phyloP scores from a whole-genome alignment of 2,888 invertebrate genomes.

The Argyresthia goedartella region DNA sequence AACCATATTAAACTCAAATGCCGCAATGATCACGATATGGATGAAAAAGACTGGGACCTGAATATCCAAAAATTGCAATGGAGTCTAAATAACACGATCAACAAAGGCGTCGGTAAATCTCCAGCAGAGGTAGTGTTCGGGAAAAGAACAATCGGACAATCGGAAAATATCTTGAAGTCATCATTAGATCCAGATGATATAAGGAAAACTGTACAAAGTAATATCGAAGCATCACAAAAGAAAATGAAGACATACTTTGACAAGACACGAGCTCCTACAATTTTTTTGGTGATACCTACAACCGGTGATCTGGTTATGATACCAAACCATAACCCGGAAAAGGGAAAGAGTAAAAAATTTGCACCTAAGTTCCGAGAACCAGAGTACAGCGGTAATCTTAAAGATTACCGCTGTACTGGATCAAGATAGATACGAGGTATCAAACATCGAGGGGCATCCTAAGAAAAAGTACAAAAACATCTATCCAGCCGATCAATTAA shows the following conservation, averaged over 20 bases:
- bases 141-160: slow-evolving; percentile 6
- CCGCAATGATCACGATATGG: slow-evolving; percentile 1
- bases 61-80: slow-evolving; percentile 9
- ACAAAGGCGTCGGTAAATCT: slow-evolving; percentile 10
- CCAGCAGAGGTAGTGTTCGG: slow-evolving; percentile 13
- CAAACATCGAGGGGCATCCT: slow-evolving; percentile 4
- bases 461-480: slow-evolving; percentile 6
- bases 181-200: not conserved
- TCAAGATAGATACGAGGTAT: slow-evolving; percentile 4
- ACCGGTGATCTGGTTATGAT: slow-evolving; percentile 3
- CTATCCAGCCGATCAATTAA: slow-evolving; percentile 8
- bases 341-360: slow-evolving; percentile 7
- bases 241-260: slow-evolving; percentile 1
- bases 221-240: not conserved
- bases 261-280: not conserved
- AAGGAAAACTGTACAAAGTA: not conserved
- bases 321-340: not conserved
- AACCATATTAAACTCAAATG: slow-evolving; percentile 4
- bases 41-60: slow-evolving; percentile 10
- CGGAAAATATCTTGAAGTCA: not conserved
- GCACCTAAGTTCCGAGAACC: slow-evolving; percentile 10
- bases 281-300: not conserved
- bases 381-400: too few species aligned
- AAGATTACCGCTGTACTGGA: not conserved
- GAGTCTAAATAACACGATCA: slow-evolving; percentile 12